Evolutionary conservation across 2,113 vertebrate species (phyloP).

Genomic region (Carassius auratus): DNA sequence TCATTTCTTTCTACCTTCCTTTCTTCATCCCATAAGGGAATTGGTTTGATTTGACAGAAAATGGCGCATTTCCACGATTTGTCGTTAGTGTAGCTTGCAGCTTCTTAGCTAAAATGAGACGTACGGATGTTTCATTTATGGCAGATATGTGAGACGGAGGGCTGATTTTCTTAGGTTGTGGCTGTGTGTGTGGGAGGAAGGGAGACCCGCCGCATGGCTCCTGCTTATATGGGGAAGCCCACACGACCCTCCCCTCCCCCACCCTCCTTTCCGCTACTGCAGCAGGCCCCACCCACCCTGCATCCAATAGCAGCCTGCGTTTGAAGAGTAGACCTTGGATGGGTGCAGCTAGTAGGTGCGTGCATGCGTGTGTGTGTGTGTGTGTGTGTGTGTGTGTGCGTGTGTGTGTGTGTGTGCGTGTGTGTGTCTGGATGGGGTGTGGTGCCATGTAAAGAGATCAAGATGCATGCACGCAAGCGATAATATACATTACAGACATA

Average conservation of each 20-base stretch:
- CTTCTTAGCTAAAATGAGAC: not conserved
- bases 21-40: not conserved
- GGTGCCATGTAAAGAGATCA: not conserved
- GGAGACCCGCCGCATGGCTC: slow-evolving; percentile 45
- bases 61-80: not conserved
- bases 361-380: slow-evolving; percentile 9
- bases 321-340: slow-evolving; percentile 49
- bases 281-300: slow-evolving; percentile 72
- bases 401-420: not conserved
- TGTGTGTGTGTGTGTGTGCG: too few species aligned
- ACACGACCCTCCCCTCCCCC: not conserved
- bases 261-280: slow-evolving; percentile 66
- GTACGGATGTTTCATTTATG: not conserved
- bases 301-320: slow-evolving; percentile 66
- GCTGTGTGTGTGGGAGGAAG: slow-evolving; percentile 42
- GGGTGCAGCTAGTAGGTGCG: slow-evolving; percentile 45
- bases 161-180: slow-evolving; percentile 18
- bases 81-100: not conserved
- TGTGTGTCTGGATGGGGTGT: slow-evolving; percentile 14
- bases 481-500: not conserved
- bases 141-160: not conserved
- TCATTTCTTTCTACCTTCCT: not conserved
- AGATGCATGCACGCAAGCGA: not conserved
- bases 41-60: not conserved
- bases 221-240: slow-evolving; percentile 49